Evolutionary conservation across 2,888 invertebrate genomes (phyloP), one percentile per base, ranked within the genome.

Genomic region (Diarsia brunnea): DNA sequence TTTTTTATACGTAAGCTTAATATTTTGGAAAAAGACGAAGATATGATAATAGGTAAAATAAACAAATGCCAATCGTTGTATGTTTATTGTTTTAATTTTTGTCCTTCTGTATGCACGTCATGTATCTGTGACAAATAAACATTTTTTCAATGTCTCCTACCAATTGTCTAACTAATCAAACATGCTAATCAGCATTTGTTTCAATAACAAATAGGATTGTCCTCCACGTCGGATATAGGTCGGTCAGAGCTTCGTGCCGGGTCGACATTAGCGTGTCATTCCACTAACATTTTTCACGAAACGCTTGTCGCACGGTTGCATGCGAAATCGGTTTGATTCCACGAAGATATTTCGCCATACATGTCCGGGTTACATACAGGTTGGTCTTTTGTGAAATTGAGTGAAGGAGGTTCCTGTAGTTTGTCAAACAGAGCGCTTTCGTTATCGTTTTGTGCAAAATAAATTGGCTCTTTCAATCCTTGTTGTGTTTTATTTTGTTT

Each of bases 191-290:
- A 53, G 45, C 8, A 31, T 80, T 79, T 71, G 70, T 81, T 78
- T 73, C 27, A 27, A 61, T 61, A 75, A 75, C 64, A 66, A 78
- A 78, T 68, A 67, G 24, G 47, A 49, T 75, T 69, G 69, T 49
- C 68, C 65, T 71, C 66, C 24, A 73, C 45, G 5, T 45, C n/a
- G 12, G 89, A 94, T 93, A 83, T 94, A 92, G 94, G 95, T 92
- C 94, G 92, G 87, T 81, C 87, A 88, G 77, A 74, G 78, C 93
- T 88, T 86, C 95, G 95, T 95, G 95, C 81, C 82, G 53, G 55
- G 74, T 71, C 74, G 84, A 85, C 94, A 92, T 95, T 95, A 94
- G 95, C 95, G 93, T 94, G 95, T 82, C 86, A 90, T 90, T 90
- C 89, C 85, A 82, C 84, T 84, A 87, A 89, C 91, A 92, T 95